Base-by-base conservation (phyloP, 2,888 invertebrate species). In the Dorcus hopei region DNA sequence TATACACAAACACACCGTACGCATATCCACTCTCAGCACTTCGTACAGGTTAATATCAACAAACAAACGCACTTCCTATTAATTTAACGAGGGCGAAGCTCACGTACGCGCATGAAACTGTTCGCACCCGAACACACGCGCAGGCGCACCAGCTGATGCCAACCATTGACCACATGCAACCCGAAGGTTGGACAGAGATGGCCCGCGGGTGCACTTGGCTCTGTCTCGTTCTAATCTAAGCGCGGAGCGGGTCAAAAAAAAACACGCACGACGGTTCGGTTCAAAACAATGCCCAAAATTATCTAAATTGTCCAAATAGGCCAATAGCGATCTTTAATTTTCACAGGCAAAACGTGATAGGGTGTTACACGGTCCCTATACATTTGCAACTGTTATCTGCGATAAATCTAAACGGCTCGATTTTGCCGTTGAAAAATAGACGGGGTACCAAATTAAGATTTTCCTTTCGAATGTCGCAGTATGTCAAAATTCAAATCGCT, bases 41-140 rank as follows among this genome's bases (percentile, higher is more conserved):
- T 67, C 68, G 74, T 74, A 74, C 72, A 76, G 74, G 73, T 75
- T 75, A 74, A 74, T 72, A 75, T 73, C 73, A 74, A 75, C 74
- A 74, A 76, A 75, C 72, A 74, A 73, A 74, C 68, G 71, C 71
- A 72, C 70, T 72, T 69, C 68, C 67, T 69, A 65, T 65, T 62
- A 61, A 63, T 56, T 56, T 56, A 59, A 60, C 50, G 61, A 70
- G 72, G 73, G 72, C 71, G 72, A 71, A 71, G 71, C 70, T 73
- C 72, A 76, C 76, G 75, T 75, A 76, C 76, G 74, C 75, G 75
- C 74, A 74, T 59, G 48, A 53, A 58, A 65, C 63, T 63, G 66
- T 62, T 67, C 67, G 68, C 69, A 69, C 67, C 68, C 69, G 67
- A 64, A 55, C 78, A 76, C 62, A 76, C 74, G 41, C 73, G 76